A percentile compares a stretch with the other conserved stretches of the same genome.
These are phyloP conservation scores for Trichechus manatus DNA, from an alignment of 2,113 vertebrate genomes.

Conservation along the genomic window DNA sequence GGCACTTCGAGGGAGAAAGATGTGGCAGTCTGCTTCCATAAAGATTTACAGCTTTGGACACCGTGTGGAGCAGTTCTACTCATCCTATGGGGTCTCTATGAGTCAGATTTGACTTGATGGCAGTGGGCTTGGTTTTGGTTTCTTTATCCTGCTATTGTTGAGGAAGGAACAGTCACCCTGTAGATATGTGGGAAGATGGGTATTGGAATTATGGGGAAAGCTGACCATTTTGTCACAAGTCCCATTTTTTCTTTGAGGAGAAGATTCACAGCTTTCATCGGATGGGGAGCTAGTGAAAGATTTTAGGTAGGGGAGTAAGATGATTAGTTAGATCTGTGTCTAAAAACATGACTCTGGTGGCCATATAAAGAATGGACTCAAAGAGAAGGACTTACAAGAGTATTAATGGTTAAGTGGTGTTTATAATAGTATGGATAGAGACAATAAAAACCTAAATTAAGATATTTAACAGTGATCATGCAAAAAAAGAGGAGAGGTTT, in stretches of 20 bases:
- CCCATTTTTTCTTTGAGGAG: background rate
- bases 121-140: too few relatives aligned
- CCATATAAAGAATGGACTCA: background rate
- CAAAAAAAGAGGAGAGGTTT: background rate
- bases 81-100: too few relatives aligned
- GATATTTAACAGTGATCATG: background rate
- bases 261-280: background rate
- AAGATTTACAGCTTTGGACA: too few relatives aligned
- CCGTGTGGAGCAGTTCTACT: too few relatives aligned
- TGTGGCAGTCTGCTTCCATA: too few relatives aligned
- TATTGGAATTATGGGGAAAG: background rate
- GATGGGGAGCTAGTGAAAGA: background rate
- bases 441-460: background rate
- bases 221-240: background rate
- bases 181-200: background rate
- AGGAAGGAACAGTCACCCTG: background rate
- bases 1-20: too few relatives aligned
- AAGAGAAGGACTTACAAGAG: background rate
- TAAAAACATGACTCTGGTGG: background rate
- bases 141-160: too few relatives aligned
- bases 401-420: background rate
- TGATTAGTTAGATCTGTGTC: background rate
- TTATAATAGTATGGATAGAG: background rate
- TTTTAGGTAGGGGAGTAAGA: background rate
- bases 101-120: too few relatives aligned